Conservation (phyloP, 2,888 invertebrate species). For the Campoletis raptor region DNA sequence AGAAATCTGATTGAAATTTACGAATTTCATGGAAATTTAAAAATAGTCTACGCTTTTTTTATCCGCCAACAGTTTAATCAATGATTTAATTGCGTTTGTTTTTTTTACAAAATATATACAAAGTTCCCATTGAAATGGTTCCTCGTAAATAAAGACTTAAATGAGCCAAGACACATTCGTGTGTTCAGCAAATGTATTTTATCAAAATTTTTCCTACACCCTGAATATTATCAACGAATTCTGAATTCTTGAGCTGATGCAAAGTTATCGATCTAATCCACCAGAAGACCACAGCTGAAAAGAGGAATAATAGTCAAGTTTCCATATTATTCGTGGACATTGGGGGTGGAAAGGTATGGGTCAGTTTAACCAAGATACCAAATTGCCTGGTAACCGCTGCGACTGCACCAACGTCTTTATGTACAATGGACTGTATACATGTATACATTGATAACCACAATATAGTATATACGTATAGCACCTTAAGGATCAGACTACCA, state of each 20-base stretch:
- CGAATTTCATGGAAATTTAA: neutral
- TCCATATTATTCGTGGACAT: slow-evolving; percentile 11
- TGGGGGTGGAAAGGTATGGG: slow-evolving; percentile 12
- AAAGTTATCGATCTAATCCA: slow-evolving; percentile 51
- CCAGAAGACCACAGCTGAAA: slow-evolving; percentile 21
- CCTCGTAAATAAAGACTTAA: neutral
- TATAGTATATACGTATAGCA: slow-evolving; percentile 6
- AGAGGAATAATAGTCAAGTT: slow-evolving; percentile 31
- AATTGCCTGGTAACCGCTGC: slow-evolving; percentile 54
- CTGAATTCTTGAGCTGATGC: slow-evolving; percentile 16
- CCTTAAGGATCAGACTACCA: slow-evolving; percentile 28
- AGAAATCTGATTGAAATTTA: neutral
- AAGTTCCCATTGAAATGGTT: too few relatives aligned
- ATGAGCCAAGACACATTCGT: slow-evolving; percentile 7
- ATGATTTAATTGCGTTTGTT: neutral
- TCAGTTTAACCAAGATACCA: slow-evolving; percentile 53
- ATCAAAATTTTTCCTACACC: neutral
- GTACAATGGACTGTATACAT: slow-evolving; percentile 7
- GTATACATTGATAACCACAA: neutral
- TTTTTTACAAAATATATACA: neutral
- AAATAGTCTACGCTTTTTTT: neutral
- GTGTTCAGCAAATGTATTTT: neutral
- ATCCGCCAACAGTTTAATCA: neutral
- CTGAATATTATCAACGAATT: neutral
- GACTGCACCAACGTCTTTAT: slow-evolving; percentile 19